Conservation (phyloP, 2,888 invertebrate genomes). For the Neelides folsomi region DNA sequence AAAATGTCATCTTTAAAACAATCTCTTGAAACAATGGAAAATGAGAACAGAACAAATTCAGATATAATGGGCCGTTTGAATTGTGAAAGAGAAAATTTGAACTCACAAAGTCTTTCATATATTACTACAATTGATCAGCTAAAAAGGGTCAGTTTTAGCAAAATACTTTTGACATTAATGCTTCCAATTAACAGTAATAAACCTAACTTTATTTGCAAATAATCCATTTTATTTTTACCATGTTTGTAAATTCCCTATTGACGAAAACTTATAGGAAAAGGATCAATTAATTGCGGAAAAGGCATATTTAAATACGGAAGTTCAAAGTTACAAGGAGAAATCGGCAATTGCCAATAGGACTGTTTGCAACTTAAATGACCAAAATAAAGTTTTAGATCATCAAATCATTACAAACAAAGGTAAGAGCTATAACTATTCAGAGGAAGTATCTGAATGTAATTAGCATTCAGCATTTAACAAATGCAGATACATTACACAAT, state of each 20-base stretch:
- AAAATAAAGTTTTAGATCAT: constrained; percentile 24
- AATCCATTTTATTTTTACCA: constrained; percentile 1
- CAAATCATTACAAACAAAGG: constrained; percentile 26
- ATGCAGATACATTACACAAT: not conserved
- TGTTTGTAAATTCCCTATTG: not conserved
- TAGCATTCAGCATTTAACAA: not conserved
- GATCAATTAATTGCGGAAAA: constrained; percentile 30
- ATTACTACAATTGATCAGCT: constrained; percentile 29
- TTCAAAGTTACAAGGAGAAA: constrained; percentile 27
- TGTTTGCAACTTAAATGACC: constrained; percentile 25
- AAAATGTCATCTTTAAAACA: constrained; percentile 27
- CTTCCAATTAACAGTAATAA: too few relatives aligned
- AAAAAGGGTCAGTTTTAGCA: constrained; percentile 19
- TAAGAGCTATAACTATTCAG: constrained; percentile 8
- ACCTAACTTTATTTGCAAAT: too few relatives aligned
- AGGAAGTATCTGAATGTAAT: not conserved
- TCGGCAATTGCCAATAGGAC: constrained; percentile 24
- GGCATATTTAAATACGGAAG: constrained; percentile 26
- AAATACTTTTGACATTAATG: not conserved
- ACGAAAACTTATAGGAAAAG: constrained; percentile 20
- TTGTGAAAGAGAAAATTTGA: constrained; percentile 30
- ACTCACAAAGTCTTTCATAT: constrained; percentile 29
- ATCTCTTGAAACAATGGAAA: constrained; percentile 27
- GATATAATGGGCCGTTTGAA: constrained; percentile 27
- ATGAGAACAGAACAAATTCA: constrained; percentile 22